phyloP scores from a whole-genome alignment of 1,140 invertebrate genomes.

The Diuraphis noxia region DNA sequence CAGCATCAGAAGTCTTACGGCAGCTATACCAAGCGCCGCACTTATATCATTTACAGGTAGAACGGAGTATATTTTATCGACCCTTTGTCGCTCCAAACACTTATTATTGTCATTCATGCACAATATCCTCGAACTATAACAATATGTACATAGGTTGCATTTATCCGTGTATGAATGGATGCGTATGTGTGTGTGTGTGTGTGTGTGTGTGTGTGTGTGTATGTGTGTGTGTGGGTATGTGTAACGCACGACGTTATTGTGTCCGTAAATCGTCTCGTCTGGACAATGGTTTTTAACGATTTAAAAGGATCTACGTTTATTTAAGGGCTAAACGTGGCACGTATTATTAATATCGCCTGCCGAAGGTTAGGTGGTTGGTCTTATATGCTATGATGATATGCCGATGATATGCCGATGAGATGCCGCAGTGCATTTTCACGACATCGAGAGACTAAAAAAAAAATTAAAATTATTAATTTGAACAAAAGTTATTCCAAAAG shows the following conservation, averaged over 20 bases:
- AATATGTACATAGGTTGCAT: background rate
- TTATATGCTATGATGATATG: background rate
- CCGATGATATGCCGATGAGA: background rate
- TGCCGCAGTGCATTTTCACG: background rate
- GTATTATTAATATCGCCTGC: background rate
- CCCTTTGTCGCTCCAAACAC: background rate
- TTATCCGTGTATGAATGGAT: too few relatives aligned
- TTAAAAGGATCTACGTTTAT: background rate
- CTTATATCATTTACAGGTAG: background rate
- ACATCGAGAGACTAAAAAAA: background rate
- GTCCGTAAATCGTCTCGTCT: background rate
- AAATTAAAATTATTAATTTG: too few relatives aligned
- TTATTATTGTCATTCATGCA: background rate
- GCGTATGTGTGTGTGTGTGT: too few relatives aligned
- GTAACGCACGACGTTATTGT: background rate
- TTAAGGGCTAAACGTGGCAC: background rate
- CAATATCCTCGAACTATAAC: background rate
- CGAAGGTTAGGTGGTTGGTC: background rate
- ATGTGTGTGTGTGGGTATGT: background rate
- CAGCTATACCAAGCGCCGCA: background rate
- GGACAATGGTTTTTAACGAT: background rate
- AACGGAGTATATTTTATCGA: background rate
- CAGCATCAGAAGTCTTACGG: background rate
- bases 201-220: background rate
- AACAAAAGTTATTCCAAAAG: too few relatives aligned